Evolutionary conservation across 2,797 vertebrate species (phyloP).

Genomic region (Microctenopoma lineatum): DNA sequence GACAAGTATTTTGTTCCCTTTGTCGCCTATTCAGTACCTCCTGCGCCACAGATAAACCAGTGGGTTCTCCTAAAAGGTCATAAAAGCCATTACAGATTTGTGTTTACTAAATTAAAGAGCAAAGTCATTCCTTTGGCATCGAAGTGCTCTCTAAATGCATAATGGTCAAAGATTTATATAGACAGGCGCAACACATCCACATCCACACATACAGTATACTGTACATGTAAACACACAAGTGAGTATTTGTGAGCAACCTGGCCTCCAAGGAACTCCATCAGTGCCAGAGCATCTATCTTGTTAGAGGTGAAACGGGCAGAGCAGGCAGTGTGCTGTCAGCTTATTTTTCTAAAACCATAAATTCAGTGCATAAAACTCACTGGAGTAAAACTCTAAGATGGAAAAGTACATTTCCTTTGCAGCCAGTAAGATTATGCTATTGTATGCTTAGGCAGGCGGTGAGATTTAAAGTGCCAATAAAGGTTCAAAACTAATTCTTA

Average conservation of each 20-base stretch:
- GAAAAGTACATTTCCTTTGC: constrained; percentile 75
- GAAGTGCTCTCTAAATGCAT: constrained; percentile 21
- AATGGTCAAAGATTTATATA: constrained; percentile 23
- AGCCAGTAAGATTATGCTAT: constrained; percentile 70
- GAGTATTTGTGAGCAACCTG: constrained; percentile 57
- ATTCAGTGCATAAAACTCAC: constrained; percentile 78
- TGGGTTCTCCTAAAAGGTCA: constrained; percentile 71
- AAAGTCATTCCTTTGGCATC: constrained; percentile 22
- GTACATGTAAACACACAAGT: constrained; percentile 43
- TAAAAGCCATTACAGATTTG: constrained; percentile 52
- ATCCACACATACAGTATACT: not conserved
- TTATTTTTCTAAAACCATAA: constrained; percentile 80
- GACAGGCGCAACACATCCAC: not conserved
- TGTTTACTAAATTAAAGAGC: constrained; percentile 65
- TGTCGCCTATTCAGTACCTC: constrained; percentile 78
- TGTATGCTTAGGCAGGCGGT: constrained; percentile 48
- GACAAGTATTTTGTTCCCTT: constrained; percentile 79
- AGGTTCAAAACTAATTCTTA: constrained; percentile 69
- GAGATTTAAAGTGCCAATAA: constrained; percentile 80
- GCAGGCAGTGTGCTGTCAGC: constrained; percentile 71
- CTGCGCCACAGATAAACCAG: constrained; percentile 72
- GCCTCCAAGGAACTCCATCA: constrained; percentile 70
- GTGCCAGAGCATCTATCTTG: constrained; percentile 73
- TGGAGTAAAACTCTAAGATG: constrained; percentile 72
- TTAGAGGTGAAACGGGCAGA: constrained; percentile 76